Evolutionary conservation across 2,113 vertebrate genomes (phyloP).

Genomic region (Leucoraja erinaceus): DNA sequence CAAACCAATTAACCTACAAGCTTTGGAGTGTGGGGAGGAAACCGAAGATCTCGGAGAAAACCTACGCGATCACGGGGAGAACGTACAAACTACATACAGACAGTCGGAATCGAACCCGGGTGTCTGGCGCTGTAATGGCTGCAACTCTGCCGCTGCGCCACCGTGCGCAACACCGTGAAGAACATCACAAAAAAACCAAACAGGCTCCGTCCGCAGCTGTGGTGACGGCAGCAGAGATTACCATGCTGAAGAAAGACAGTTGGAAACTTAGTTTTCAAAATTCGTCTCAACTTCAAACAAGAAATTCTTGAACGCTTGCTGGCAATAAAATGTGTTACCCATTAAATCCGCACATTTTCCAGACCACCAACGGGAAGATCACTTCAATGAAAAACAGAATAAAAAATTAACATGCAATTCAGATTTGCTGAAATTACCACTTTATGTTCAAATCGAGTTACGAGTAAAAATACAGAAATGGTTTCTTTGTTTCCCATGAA

Average conservation of each 20-base stretch:
- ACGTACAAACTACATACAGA: too few relatives aligned
- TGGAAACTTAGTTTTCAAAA: neutral
- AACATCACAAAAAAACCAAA: too few relatives aligned
- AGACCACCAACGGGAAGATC: neutral
- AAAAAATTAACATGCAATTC: neutral
- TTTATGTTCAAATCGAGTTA: neutral
- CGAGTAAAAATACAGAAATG: neutral
- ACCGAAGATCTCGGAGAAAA: too few relatives aligned
- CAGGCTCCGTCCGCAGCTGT: neutral
- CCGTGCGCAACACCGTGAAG: too few relatives aligned
- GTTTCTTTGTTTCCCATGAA: neutral
- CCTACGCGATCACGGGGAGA: too few relatives aligned
- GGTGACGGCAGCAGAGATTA: neutral
- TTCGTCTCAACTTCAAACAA: neutral
- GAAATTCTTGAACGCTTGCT: neutral
- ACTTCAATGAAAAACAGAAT: neutral
- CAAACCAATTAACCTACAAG: too few relatives aligned
- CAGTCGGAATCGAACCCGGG: too few relatives aligned
- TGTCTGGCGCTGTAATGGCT: too few relatives aligned
- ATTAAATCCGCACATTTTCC: neutral
- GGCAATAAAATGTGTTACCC: slow-evolving; percentile 1
- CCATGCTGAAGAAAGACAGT: too few relatives aligned
- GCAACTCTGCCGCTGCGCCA: too few relatives aligned
- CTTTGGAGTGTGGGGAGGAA: too few relatives aligned
- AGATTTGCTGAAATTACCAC: neutral